phyloP scores from a whole-genome alignment of 2,113 vertebrate species.

The Limnothrissa miodon region DNA sequence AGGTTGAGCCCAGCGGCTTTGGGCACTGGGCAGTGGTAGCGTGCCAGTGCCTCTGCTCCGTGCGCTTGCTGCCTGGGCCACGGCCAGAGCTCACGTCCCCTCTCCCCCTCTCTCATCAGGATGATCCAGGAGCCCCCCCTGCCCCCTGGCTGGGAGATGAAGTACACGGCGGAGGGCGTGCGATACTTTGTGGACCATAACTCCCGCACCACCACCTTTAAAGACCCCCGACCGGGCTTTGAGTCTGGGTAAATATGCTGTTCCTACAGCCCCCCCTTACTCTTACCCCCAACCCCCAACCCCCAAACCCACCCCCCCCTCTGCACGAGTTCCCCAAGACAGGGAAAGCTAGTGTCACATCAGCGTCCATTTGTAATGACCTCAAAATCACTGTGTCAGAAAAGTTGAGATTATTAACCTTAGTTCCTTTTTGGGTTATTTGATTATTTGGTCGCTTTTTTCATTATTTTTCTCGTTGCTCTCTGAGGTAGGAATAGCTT shows the following conservation, averaged over 20 bases:
- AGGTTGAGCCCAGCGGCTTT: background rate
- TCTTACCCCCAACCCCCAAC: slow-evolving; percentile 35
- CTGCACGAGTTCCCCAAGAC: background rate
- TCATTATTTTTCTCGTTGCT: background rate
- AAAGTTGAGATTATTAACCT: background rate
- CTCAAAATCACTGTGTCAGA: background rate
- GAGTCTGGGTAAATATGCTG: slow-evolving; percentile 87
- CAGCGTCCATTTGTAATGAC: background rate
- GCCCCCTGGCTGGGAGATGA: slow-evolving; percentile 99
- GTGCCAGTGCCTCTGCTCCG: background rate
- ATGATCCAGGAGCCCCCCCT: slow-evolving; percentile 98
- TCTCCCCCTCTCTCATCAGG: slow-evolving; percentile 68
- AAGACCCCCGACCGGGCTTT: slow-evolving; percentile 94
- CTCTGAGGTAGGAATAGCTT: background rate
- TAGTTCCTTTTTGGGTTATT: background rate
- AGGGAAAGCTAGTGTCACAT: background rate
- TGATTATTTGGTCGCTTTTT: background rate
- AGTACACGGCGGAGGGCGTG: slow-evolving; percentile 94
- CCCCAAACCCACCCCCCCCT: background rate
- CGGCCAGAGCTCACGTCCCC: slow-evolving; percentile 61
- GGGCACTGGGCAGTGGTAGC: background rate
- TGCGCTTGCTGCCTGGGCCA: background rate
- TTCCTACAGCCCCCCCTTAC: slow-evolving; percentile 32
- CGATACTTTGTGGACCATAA: slow-evolving; percentile 99
- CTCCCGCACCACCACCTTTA: slow-evolving; percentile 95